phyloP scores from a whole-genome alignment of 1,140 invertebrate species.

The Epicauta chinensis region DNA sequence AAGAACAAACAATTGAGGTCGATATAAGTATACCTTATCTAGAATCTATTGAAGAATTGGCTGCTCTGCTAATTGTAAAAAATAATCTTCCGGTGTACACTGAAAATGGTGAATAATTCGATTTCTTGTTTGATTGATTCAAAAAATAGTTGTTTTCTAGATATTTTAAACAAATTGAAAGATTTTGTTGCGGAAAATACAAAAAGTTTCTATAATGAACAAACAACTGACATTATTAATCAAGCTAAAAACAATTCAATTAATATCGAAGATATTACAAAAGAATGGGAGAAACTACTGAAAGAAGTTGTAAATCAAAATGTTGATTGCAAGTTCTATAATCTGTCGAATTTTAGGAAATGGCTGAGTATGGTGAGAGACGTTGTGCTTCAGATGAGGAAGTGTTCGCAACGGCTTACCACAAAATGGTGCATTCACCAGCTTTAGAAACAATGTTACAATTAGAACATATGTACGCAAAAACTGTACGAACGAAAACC shows the following conservation, averaged over 20 bases:
- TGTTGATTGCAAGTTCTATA: constrained; percentile 38
- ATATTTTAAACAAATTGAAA: not conserved
- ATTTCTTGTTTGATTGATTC: not conserved
- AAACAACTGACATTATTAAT: constrained; percentile 45
- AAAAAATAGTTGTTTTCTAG: too few species aligned
- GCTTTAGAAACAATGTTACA: constrained; percentile 73
- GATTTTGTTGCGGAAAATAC: constrained; percentile 35
- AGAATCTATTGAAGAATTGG: constrained; percentile 40
- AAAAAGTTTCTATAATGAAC: constrained; percentile 47
- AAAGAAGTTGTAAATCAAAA: constrained; percentile 47
- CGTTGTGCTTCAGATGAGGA: constrained; percentile 69
- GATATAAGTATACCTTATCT: constrained; percentile 38
- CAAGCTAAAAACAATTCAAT: constrained; percentile 48
- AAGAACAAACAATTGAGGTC: constrained; percentile 13
- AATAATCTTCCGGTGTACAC: constrained; percentile 44
- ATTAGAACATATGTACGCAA: constrained; percentile 70
- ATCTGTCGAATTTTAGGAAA: constrained; percentile 44
- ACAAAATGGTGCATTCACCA: constrained; percentile 71
- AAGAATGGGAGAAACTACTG: constrained; percentile 62
- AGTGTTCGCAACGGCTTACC: constrained; percentile 76
- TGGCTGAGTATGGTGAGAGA: constrained; percentile 58
- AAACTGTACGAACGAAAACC: constrained; percentile 60
- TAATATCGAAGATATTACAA: constrained; percentile 61
- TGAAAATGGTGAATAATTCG: constrained; percentile 39
- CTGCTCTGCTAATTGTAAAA: constrained; percentile 41